Base-by-base conservation (phyloP, 2,113 vertebrate genomes). In the Petaurus breviceps region DNA sequence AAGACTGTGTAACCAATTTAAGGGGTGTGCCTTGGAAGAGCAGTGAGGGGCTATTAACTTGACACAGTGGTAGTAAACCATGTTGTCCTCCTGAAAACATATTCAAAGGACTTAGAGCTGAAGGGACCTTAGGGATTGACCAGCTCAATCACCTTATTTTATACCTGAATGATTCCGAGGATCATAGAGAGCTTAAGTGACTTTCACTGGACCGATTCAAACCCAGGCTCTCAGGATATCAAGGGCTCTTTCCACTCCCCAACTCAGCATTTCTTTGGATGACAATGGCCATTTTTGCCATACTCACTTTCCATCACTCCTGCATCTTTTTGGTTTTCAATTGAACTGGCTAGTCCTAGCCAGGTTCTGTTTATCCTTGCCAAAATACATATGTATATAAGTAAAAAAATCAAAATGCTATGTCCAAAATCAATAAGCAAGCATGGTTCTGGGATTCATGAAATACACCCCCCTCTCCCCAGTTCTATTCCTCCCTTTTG, bases 371-470 rank as follows among this genome's bases (percentile, higher is more conserved):
- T 97, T 51, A 92, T 12, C 43, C 93, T 96, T 93, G 51, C 94
- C 84, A 96, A 50, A 61, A 77, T 94, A 51, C 54, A 53, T 50
- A 92, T 24, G 90, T 89, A 3, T 94, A 55, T 94, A 94, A 94
- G 19, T 94, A 84, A 96, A 98, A 98, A 97, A 95, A 97, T 90
- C 26, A 95, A 94, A 96, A 96, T 8, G 16, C 7, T 43, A 6
- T 7, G 6, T 84, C n/a, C 57, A 50, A 97, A 95, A 57, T 92
- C 28, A 55, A 77, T 95, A 92, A 96, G 51, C 93, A 28, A 92
- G 53, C 51, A 91, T 54, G 37, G 22, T 57, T 43, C 90, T 93
- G 90, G 57, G 51, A 90, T 91, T 93, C 52, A 24, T 49, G 11
- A 93, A 46, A 96, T 55, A 37, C 8, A 4, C 7, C 90, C 49